Conservation (phyloP, 2,888 invertebrate genomes). For the Mellilla xanthometata region DNA sequence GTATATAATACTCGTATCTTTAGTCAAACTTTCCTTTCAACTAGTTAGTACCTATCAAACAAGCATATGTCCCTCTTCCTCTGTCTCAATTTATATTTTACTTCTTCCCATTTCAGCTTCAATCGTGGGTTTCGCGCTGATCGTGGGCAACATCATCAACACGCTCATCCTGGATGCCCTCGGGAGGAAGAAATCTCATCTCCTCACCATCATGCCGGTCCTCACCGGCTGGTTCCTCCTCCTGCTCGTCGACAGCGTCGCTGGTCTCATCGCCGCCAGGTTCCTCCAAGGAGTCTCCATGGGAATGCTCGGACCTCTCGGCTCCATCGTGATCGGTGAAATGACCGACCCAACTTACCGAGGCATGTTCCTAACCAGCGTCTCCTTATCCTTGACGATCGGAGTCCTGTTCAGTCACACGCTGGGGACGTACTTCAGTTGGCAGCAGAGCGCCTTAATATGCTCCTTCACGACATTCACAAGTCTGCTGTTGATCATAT, state of each 20-base stretch:
- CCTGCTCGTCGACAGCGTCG: slow-evolving; percentile 67
- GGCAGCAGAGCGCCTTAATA: slow-evolving; percentile 81
- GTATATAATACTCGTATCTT: no score
- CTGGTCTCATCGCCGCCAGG: slow-evolving; percentile 73
- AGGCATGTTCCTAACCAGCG: slow-evolving; percentile 83
- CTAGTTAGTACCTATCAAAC: no score
- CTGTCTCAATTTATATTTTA: no score
- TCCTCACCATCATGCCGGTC: slow-evolving; percentile 78
- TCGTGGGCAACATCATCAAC: slow-evolving; percentile 81
- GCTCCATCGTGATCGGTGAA: slow-evolving; percentile 83
- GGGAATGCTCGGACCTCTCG: slow-evolving; percentile 81
- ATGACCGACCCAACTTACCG: slow-evolving; percentile 83
- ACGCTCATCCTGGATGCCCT: slow-evolving; percentile 79
- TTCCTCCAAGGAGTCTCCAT: slow-evolving; percentile 78
- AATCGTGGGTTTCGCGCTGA: slow-evolving; percentile 83
- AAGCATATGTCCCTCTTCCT: no score
- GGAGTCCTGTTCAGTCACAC: slow-evolving; percentile 85
- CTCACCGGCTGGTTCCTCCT: slow-evolving; percentile 83
- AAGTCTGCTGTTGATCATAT: slow-evolving; percentile 76
- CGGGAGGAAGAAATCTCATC: slow-evolving; percentile 81
- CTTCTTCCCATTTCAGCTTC: slow-evolving; percentile 72
- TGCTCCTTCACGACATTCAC: slow-evolving; percentile 76
- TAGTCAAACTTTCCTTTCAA: no score
- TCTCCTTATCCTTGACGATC: slow-evolving; percentile 82
- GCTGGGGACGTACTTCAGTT: slow-evolving; percentile 83